Base-by-base conservation (phyloP, 1,140 invertebrate species). In the Formica selysi region DNA sequence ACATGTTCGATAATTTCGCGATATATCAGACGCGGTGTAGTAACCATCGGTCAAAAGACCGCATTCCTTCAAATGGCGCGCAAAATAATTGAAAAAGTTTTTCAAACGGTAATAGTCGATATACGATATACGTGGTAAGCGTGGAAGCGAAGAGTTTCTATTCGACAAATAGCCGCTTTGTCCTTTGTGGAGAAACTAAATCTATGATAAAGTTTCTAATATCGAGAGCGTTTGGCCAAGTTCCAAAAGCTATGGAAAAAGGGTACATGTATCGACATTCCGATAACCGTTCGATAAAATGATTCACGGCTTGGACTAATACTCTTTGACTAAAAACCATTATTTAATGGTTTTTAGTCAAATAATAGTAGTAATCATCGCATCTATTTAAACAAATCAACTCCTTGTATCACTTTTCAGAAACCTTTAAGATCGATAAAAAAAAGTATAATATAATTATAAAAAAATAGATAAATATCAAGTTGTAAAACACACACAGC, bases 11-110 rank as follows among this genome's bases (percentile, higher is more conserved):
- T 36, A 13, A 41, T 11, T 83, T 73, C 54, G 32, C n/a, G 44
- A 38, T 36, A n/a, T 29, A 38, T 41, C 76, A n/a, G 54, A 13
- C 11, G 19, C 19, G 13, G n/a, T 6, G n/a, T 10, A 44, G 11
- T 13, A 48, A 70, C 48, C 68, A 38, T 51, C 3, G 26, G 6
- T 61, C 65, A n/a, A 13, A 51, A 16, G 16, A 51, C 48, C 48
- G 48, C 16, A 51, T 51, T 51, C 16, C 4, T 51, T 51, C 16
- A 51, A 51, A 51, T 51, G 48, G 26, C 1, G 8, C 38, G 26
- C 68, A 26, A 83, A 83, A 83, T 83, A 74, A 83, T 83, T 83
- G 54, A 73, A 83, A 83, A 83, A 83, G 79, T 83, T 83, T 48
- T 57, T 41, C 38, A 38, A n/a, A 48, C 36, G 79, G 8, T 73